Evolutionary conservation across 2,797 vertebrate genomes (phyloP).

Genomic region (Anas bernieri): DNA sequence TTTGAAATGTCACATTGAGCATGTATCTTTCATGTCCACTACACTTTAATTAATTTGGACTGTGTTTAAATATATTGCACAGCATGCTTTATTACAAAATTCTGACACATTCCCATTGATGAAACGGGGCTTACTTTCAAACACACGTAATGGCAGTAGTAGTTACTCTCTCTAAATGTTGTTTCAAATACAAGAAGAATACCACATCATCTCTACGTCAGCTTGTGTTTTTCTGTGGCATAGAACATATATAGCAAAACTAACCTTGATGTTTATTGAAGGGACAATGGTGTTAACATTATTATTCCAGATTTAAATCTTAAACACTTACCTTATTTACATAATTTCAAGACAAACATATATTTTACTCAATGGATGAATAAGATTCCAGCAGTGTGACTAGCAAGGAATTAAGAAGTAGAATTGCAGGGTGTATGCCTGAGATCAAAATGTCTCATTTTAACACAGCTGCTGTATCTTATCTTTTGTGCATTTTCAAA

Average conservation of each 20-base stretch:
- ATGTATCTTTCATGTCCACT: conserved; percentile 59
- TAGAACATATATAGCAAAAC: background rate
- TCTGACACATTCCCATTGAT: conserved; percentile 40
- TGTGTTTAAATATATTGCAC: conserved; percentile 46
- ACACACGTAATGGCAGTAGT: background rate
- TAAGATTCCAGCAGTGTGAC: conserved; percentile 65
- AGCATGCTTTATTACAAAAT: conserved; percentile 59
- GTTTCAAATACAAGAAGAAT: conserved; percentile 17
- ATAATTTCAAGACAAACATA: conserved; percentile 65
- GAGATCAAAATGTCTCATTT: conserved; percentile 43
- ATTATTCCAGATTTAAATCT: conserved; percentile 66
- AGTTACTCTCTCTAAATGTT: conserved; percentile 13
- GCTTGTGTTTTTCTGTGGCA: background rate
- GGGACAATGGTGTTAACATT: conserved; percentile 37
- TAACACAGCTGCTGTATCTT: conserved; percentile 47
- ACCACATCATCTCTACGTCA: background rate
- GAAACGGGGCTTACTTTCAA: conserved; percentile 30
- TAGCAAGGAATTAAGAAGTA: conserved; percentile 59
- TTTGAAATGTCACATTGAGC: conserved; percentile 52
- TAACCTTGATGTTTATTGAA: conserved; percentile 34
- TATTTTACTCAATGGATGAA: conserved; percentile 60
- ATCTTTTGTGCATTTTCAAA: conserved; percentile 30
- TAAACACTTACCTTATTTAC: conserved; percentile 68
- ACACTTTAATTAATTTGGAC: conserved; percentile 58
- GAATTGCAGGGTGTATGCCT: conserved; percentile 30